These are phyloP conservation scores for Brachionus rubens DNA, from an alignment of 1,140 invertebrate species.

Conservation along the genomic window DNA sequence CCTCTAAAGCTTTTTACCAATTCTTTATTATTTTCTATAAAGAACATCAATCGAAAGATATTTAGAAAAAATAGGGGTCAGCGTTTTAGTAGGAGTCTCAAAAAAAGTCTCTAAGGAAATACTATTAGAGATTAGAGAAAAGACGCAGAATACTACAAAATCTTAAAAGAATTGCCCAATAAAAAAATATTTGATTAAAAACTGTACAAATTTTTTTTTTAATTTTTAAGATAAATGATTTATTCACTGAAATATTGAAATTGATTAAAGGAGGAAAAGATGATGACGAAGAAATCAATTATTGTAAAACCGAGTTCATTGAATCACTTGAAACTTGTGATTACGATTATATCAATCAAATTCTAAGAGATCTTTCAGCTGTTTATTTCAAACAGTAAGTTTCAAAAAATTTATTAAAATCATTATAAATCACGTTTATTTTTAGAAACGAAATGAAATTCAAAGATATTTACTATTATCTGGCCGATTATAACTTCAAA, in stretches of 20 bases:
- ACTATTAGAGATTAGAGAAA: no score
- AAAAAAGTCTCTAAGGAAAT: no score
- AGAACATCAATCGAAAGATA: no score
- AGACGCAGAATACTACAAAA: no score
- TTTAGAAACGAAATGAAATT: constrained; percentile 18
- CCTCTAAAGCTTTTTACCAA: no score
- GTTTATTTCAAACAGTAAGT: neutral
- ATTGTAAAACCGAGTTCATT: neutral
- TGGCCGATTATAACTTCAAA: constrained; percentile 35
- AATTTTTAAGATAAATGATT: constrained; percentile 17
- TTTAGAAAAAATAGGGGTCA: no score
- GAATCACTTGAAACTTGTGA: neutral
- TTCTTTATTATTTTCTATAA: no score
- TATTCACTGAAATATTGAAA: neutral
- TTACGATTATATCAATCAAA: neutral
- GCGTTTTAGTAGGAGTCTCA: no score
- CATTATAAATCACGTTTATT: neutral
- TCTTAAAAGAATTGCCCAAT: no score
- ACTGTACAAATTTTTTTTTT: no score
- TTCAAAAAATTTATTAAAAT: neutral
- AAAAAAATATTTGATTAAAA: no score
- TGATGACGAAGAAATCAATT: neutral
- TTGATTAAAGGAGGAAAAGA: neutral
- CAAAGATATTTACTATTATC: constrained; percentile 23
- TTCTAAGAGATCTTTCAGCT: neutral